Conservation (phyloP, 2,888 invertebrate genomes). For the Cryptocephalus primarius region DNA sequence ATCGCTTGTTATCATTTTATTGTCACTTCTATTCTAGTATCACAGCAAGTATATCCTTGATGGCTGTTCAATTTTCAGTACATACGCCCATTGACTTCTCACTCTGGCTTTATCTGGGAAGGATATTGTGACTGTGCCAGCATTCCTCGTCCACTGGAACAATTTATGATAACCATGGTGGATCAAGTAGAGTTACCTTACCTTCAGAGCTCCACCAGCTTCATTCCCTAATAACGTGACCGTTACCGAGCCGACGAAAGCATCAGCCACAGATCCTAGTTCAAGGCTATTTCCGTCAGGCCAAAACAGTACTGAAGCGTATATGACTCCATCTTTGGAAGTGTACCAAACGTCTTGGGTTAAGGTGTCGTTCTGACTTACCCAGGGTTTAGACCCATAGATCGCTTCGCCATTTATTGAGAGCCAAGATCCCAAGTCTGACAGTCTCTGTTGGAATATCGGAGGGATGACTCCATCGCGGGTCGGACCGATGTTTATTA, state of each 20-base stretch:
- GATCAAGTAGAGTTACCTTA: too few species aligned
- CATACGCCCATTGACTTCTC: constrained; percentile 39
- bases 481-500: constrained; percentile 83
- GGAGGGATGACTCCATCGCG: constrained; percentile 78
- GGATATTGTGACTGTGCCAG: constrained; percentile 20
- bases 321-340: constrained; percentile 37
- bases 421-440: constrained; percentile 72
- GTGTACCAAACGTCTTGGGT: constrained; percentile 35
- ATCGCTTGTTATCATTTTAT: too few species aligned
- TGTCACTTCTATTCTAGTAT: too few species aligned
- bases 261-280: constrained; percentile 31
- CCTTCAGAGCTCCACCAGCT: constrained; percentile 12
- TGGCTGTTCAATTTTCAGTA: constrained; percentile 7
- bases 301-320: constrained; percentile 61
- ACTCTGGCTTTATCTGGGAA: constrained; percentile 38
- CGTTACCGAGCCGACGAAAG: constrained; percentile 18
- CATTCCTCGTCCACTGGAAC: constrained; percentile 12
- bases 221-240: constrained; percentile 44
- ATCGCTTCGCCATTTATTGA: constrained; percentile 74
- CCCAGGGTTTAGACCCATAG: constrained; percentile 69
- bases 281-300: constrained; percentile 46
- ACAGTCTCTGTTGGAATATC: constrained; percentile 76
- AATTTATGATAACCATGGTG: constrained; percentile 14
- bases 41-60: too few species aligned
- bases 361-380: constrained; percentile 68